phyloP scores from a whole-genome alignment of 2,113 vertebrate genomes.

The Sterna hirundo region DNA sequence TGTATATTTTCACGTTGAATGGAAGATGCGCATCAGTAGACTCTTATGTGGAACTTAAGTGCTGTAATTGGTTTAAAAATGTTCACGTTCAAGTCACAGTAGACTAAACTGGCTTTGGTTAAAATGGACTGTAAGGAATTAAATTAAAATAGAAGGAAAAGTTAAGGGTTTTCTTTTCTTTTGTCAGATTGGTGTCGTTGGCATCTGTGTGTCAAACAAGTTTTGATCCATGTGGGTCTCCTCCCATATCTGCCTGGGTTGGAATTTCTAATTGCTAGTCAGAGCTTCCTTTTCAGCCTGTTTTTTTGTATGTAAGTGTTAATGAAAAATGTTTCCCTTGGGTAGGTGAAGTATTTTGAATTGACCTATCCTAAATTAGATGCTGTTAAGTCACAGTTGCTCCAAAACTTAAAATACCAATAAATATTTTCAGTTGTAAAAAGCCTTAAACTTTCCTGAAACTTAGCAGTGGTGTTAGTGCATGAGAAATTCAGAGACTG shows the following conservation, averaged over 20 bases:
- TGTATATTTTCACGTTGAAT: background rate
- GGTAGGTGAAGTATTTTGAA: slow-evolving; percentile 50
- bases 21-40: background rate
- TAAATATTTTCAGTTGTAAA: background rate
- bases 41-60: background rate
- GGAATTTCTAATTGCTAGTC: slow-evolving; percentile 67
- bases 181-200: slow-evolving; percentile 68
- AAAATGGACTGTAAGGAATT: slow-evolving; percentile 52
- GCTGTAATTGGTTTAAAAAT: background rate
- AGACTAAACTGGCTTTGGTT: background rate
- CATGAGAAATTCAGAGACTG: slow-evolving; percentile 14
- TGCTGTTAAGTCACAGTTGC: slow-evolving; percentile 7
- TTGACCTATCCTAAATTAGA: slow-evolving; percentile 55
- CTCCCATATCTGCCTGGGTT: slow-evolving; percentile 65
- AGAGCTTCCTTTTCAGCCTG: slow-evolving; percentile 67
- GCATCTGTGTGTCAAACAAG: slow-evolving; percentile 69
- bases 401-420: background rate
- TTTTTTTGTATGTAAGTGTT: slow-evolving; percentile 69
- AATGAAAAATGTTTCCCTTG: slow-evolving; percentile 61
- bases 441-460: slow-evolving; percentile 26
- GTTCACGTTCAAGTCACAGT: background rate
- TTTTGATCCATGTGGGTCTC: slow-evolving; percentile 69
- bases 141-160: slow-evolving; percentile 32
- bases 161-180: slow-evolving; percentile 65
- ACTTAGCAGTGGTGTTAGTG: slow-evolving; percentile 3